Evolutionary conservation across 2,113 vertebrate species (phyloP).

Genomic region (Ardeotis arabs): DNA sequence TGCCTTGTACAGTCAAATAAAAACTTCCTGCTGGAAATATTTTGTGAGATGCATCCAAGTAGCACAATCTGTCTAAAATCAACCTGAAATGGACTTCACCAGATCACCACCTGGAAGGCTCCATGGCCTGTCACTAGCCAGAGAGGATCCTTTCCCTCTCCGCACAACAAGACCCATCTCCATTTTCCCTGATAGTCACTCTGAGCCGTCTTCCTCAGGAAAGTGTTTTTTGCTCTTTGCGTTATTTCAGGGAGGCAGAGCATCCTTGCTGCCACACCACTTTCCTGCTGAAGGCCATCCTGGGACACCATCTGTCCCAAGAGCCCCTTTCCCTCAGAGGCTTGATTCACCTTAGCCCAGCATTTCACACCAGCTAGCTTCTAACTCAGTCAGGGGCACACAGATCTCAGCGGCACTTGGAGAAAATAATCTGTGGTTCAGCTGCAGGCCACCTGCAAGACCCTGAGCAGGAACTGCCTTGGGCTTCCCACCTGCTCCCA

Average conservation of each 20-base stretch:
- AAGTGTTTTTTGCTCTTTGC: not conserved
- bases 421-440: rapidly evolving
- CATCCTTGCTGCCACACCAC: rapidly evolving
- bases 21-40: not conserved
- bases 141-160: not conserved
- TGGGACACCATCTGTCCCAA: rapidly evolving
- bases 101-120: not conserved
- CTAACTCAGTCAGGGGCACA: rapidly evolving
- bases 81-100: not conserved
- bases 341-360: rapidly evolving
- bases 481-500: not conserved
- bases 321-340: not conserved
- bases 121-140: rapidly evolving
- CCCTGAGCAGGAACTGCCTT: rapidly evolving
- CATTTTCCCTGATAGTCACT: not conserved
- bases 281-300: not conserved
- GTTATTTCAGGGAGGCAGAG: rapidly evolving
- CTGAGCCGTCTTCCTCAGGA: rapidly evolving
- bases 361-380: not conserved
- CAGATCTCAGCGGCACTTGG: not conserved
- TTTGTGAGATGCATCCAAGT: not conserved
- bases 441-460: not conserved
- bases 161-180: not conserved
- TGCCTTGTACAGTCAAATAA: not conserved
- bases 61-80: not conserved